Percentiles rank a stretch among this genome's conserved stretches.
These are phyloP conservation scores for Platycheirus rosarum DNA, from an alignment of 2,888 invertebrate genomes.

Conservation along the genomic window DNA sequence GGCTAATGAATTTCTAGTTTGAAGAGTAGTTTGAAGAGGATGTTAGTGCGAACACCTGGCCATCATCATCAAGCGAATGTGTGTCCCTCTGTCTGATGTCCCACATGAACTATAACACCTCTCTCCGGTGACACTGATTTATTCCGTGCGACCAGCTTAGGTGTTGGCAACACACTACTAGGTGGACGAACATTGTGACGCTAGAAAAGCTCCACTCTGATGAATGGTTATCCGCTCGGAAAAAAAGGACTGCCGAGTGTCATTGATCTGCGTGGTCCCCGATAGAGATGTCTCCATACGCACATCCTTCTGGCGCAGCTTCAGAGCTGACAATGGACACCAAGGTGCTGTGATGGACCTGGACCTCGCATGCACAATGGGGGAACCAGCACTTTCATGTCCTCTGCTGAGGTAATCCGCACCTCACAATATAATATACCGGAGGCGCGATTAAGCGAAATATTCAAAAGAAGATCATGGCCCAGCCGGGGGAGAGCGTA, in stretches of 20 bases:
- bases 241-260: conserved; percentile 25
- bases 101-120: conserved; percentile 70
- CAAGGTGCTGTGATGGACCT: conserved; percentile 38
- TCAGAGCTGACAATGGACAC: conserved; percentile 54
- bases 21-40: conserved; percentile 26
- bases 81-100: conserved; percentile 28
- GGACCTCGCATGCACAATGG: conserved; percentile 57
- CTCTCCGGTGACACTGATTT: conserved; percentile 65
- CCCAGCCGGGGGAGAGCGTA: conserved; percentile 54
- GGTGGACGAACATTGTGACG: conserved; percentile 45
- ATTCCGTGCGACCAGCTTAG: conserved; percentile 58
- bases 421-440: conserved; percentile 30
- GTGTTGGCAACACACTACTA: conserved; percentile 53
- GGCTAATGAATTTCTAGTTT: conserved; percentile 59
- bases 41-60: conserved; percentile 62
- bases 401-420: conserved; percentile 44
- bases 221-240: conserved; percentile 65
- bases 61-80: conserved; percentile 10
- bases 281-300: conserved; percentile 70
- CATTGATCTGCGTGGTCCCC: conserved; percentile 56
- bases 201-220: conserved; percentile 55
- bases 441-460: conserved; percentile 51
- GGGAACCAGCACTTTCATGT: conserved; percentile 27
- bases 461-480: conserved; percentile 67
- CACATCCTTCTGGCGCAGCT: conserved; percentile 43